Evolutionary conservation across 2,797 vertebrate species (phyloP).

Genomic region (Anomalospiza imberbis): DNA sequence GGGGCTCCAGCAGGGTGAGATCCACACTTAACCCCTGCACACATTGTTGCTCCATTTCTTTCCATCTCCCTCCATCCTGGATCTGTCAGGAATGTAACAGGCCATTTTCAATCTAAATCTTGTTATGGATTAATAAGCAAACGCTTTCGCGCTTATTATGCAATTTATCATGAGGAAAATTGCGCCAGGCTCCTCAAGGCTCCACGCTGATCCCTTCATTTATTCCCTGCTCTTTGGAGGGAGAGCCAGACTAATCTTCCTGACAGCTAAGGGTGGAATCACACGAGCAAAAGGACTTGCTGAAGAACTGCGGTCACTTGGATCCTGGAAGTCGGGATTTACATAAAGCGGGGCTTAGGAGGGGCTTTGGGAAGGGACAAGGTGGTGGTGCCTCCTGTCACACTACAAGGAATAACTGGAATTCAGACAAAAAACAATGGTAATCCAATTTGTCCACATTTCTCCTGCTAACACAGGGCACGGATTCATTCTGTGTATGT

Average conservation of each 20-base stretch:
- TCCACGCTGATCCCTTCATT: constrained; percentile 76
- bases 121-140: constrained; percentile 82
- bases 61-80: background rate
- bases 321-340: background rate
- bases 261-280: constrained; percentile 67
- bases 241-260: constrained; percentile 71
- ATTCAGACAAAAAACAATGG: background rate
- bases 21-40: constrained; percentile 40
- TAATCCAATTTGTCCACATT: background rate
- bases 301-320: background rate
- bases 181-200: constrained; percentile 73
- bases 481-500: accelerated
- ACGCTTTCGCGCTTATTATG: constrained; percentile 79
- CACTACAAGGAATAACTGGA: background rate
- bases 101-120: constrained; percentile 81
- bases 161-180: constrained; percentile 80
- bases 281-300: constrained; percentile 43
- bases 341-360: background rate
- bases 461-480: background rate
- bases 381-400: background rate
- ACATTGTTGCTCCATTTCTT: background rate
- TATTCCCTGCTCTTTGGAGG: constrained; percentile 50
- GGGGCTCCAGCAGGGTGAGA: constrained; percentile 33
- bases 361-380: background rate
- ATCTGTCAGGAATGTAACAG: constrained; percentile 56